Evolutionary conservation across 2,888 invertebrate genomes (phyloP), one percentile per base, ranked within the genome.

Genomic region (Nomada ferruginata): DNA sequence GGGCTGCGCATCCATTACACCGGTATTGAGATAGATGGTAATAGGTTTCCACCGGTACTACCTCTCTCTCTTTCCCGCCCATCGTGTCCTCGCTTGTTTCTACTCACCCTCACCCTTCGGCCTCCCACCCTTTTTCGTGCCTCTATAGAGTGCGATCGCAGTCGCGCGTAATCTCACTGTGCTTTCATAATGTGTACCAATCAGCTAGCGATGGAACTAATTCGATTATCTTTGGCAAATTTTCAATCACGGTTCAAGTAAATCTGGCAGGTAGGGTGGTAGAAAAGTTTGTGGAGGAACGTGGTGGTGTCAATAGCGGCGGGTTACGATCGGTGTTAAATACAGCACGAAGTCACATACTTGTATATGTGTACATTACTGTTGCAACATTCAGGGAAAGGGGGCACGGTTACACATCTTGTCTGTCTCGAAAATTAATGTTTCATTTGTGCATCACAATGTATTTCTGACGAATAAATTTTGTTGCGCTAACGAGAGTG

Each of bases 1-100:
- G 74, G 79, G 79, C 84, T 80, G 87, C 89, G 87, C 84, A 88
- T 85, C 85, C 87, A 87, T 89, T 88, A 89, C 87, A 86, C 78
- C 79, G 85, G 89, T 83, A 88, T 79, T 88, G 87, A 84, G 86
- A 87, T 86, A 86, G 85, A 87, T 89, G 90, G 88, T 90, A 90
- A 89, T 91, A 85, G 88, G 87, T 85, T 86, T 82, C 87, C 85
- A 85, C 87, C 86, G 85, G 84, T 87, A 83, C 88, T 79, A 83
- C 66, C 86, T 83, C 74, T 75, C 72, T 77, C 74, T 75, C 72
- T 78, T 79, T 80, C 44, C 61, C 61, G 55, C 57, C 71, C 60
- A 66, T 53, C 61, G 71, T 61, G 55, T 76, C 47, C 78, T 52
- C 79, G 47, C 71, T 79, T 75, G 76, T 82, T 70, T 64, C 76